Base-by-base conservation (phyloP, 2,797 vertebrate genomes). In the Microchirus variegatus region DNA sequence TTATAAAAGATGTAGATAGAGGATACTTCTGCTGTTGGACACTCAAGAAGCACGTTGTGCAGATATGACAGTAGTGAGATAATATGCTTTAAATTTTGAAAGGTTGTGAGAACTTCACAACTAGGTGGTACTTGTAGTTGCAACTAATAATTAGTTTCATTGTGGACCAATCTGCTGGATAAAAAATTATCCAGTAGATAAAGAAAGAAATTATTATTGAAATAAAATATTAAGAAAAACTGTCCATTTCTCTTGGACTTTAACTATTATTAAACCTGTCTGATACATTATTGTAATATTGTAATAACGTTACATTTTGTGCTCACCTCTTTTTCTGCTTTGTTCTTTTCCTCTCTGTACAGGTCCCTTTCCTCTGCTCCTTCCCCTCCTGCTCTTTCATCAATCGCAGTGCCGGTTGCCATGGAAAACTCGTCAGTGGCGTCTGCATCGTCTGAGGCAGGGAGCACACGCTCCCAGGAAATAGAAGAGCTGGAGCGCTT, bases 371-470 rank as follows among this genome's bases (percentile, higher is more conserved):
- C 62, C 52, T 75, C 67, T 77, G 49, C 62, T 62, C 68, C 65
- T 57, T 13, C 78, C 58, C 68, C 77, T 22, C 71, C 18, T 4
- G 64, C 80, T 78, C 73, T 0, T 49, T 50, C 62, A 49, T 63
- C 75, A 37, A 31, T 54, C 57, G 17, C 71, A 42, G 57, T 35
- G 60, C 70, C 46, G 12, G 77, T 87, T 89, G 92, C 84, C 81
- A 99, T 99, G 97, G 97, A 99, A 89, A 98, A 94, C 92, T 99
- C 96, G 0, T 99, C 97, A 0, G 96, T 96, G 71, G 97, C 97
- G 0, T 99, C 97, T 0, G 97, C 97, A 44, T 99, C 97, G 5
- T 99, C 97, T 0, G 97, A 98, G 90, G 96, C 96, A 0, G 97
- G 97, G 61, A 98, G 96, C 90, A 97, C 95, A 14, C 96, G 97